phyloP scores from a whole-genome alignment of 2,113 vertebrate species.

The Callipepla squamata region DNA sequence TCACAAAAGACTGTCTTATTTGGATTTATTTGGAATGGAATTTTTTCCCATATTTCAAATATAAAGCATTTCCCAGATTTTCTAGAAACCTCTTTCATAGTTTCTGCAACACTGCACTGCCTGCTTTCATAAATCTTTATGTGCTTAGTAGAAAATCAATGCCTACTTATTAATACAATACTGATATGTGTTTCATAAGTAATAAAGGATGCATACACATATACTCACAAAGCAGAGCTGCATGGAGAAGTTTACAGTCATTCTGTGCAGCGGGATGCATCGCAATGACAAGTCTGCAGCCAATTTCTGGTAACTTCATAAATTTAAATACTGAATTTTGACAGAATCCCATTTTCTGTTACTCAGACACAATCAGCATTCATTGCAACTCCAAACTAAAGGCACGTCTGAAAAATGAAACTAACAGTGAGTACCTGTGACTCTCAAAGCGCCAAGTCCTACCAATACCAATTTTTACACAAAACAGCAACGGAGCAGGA shows the following conservation, averaged over 20 bases:
- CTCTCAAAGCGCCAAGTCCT: not conserved
- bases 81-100: not conserved
- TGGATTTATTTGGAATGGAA: not conserved
- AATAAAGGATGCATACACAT: not conserved
- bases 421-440: not conserved
- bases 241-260: not conserved
- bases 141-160: slow-evolving; percentile 60
- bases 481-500: not conserved
- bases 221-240: not conserved
- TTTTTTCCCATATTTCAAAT: not conserved
- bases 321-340: slow-evolving; percentile 40
- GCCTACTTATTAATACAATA: slow-evolving; percentile 55
- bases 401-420: not conserved
- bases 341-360: slow-evolving; percentile 51
- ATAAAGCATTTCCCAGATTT: slow-evolving; percentile 30
- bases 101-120: slow-evolving; percentile 9
- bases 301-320: slow-evolving; percentile 25
- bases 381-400: not conserved
- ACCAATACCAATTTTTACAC: not conserved
- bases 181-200: slow-evolving; percentile 15
- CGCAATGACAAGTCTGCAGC: slow-evolving; percentile 1
- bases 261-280: slow-evolving; percentile 11
- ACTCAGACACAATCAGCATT: not conserved
- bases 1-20: not conserved
- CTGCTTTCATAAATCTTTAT: slow-evolving; percentile 51